Evolutionary conservation across 1,140 invertebrate species (phyloP), one percentile per base, ranked within the genome.

Genomic region (Camponotus pennsylvanicus): DNA sequence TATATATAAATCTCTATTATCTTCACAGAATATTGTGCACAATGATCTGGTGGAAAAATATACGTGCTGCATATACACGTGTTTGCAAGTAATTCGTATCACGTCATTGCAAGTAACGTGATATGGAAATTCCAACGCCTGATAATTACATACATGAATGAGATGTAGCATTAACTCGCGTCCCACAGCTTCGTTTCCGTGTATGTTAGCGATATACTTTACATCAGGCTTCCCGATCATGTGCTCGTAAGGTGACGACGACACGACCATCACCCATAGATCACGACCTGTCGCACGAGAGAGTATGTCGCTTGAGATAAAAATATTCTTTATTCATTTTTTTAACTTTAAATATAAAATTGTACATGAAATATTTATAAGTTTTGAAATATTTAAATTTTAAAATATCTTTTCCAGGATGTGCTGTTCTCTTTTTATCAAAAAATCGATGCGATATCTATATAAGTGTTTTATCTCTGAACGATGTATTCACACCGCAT

Each of bases 181-280:
- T 6, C 98, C 98, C 9, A 99, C 98, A 1, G 98, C 97, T 95
- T 99, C 98, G 92, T 98, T 98, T 55, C 98, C 98, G 93, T 99
- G 98, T 94, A 99, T 98, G 93, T 98, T 98, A 63, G 97, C 98
- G 13, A 99, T 97, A 92, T 98, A 98, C 94, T 99, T 98, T 1
- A 99, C 98, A 92, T 99, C 98, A 4, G 98, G 98, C 92, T 98
- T 98, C 55, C 98, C 97, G 86, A 99, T 97, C 97, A 98, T 98
- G 94, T 98, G 98, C 94, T 98, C 98, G 94, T 97, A 97, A 0
- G 97, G 98, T 59, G 97, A 98, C 57, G 97, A 97, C 0, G 98
- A 98, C 21, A 99, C 97, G 66, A 99, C 98, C 97, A 99, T 97
- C 37, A 99, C 98, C 98, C 98, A 99, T 18, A 99, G 96, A 92